phyloP scores from a whole-genome alignment of 2,888 invertebrate genomes.

The Geotrupes spiniger region DNA sequence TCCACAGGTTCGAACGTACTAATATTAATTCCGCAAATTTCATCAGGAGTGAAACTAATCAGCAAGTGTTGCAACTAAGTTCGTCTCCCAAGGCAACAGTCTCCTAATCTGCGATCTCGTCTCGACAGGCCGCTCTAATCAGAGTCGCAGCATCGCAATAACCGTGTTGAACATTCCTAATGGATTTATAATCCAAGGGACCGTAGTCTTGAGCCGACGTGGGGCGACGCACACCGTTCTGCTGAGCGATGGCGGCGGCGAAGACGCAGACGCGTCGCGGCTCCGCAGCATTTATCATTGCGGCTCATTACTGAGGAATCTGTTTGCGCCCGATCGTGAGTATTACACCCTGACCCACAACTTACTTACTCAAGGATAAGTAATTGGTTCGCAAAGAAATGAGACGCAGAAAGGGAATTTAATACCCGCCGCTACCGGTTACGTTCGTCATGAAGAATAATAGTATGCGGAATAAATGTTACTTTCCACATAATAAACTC shows the following conservation, averaged over 20 bases:
- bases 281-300: slow-evolving; percentile 53
- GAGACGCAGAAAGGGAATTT: background rate
- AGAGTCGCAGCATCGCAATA: slow-evolving; percentile 40
- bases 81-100: slow-evolving; percentile 46
- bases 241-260: slow-evolving; percentile 43
- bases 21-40: slow-evolving; percentile 11
- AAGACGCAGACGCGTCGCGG: slow-evolving; percentile 49
- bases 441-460: slow-evolving; percentile 1
- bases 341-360: slow-evolving; percentile 25
- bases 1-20: slow-evolving; percentile 4
- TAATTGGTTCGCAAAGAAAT: slow-evolving; percentile 1
- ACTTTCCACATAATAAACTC: slow-evolving; percentile 15
- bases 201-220: slow-evolving; percentile 31
- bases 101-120: slow-evolving; percentile 43
- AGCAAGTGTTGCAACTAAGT: slow-evolving; percentile 9
- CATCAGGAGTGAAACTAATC: slow-evolving; percentile 15
- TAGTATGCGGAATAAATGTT: slow-evolving; percentile 12
- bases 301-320: slow-evolving; percentile 53
- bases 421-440: slow-evolving; percentile 1
- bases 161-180: slow-evolving; percentile 42
- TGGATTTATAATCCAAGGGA: slow-evolving; percentile 44
- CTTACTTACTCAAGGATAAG: background rate
- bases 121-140: slow-evolving; percentile 35
- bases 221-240: slow-evolving; percentile 33
- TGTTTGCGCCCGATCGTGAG: slow-evolving; percentile 35